phyloP scores from a whole-genome alignment of 2,888 invertebrate genomes.

The Tenthredo notha region DNA sequence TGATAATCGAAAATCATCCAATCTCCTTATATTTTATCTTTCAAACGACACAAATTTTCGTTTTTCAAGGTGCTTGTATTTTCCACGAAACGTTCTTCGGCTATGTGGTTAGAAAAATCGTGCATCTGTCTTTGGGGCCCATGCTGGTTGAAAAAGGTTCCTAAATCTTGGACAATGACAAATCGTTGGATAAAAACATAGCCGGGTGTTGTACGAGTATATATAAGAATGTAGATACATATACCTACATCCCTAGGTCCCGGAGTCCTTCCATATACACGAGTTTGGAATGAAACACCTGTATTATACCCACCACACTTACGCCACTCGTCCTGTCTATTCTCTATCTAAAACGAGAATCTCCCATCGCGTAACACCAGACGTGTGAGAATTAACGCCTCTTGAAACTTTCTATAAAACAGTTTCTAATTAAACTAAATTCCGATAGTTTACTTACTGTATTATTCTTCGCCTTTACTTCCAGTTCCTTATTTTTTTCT shows the following conservation, averaged over 20 bases:
- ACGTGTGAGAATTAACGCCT: slow-evolving; percentile 48
- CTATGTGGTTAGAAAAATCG: slow-evolving; percentile 23
- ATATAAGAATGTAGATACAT: background rate
- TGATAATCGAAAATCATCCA: background rate
- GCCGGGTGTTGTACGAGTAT: slow-evolving; percentile 5
- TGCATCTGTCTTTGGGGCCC: slow-evolving; percentile 45
- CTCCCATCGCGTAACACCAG: slow-evolving; percentile 42
- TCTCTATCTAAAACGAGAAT: slow-evolving; percentile 22
- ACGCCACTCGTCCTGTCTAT: background rate
- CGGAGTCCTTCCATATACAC: background rate
- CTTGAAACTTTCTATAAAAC: slow-evolving; percentile 30
- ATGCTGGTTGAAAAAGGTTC: slow-evolving; percentile 63
- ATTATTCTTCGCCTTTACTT: background rate
- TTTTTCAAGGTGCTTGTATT: background rate
- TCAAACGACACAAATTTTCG: background rate
- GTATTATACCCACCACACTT: slow-evolving; percentile 18
- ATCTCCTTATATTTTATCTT: background rate
- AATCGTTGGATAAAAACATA: slow-evolving; percentile 59
- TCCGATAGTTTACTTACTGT: background rate
- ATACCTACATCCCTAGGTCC: background rate
- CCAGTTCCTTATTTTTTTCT: no score
- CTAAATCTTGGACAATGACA: slow-evolving; percentile 64
- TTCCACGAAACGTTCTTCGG: background rate
- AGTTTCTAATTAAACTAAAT: slow-evolving; percentile 39
- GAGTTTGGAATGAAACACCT: slow-evolving; percentile 39